phyloP scores from a whole-genome alignment of 1,140 invertebrate genomes.

The Zaprionus taronus region DNA sequence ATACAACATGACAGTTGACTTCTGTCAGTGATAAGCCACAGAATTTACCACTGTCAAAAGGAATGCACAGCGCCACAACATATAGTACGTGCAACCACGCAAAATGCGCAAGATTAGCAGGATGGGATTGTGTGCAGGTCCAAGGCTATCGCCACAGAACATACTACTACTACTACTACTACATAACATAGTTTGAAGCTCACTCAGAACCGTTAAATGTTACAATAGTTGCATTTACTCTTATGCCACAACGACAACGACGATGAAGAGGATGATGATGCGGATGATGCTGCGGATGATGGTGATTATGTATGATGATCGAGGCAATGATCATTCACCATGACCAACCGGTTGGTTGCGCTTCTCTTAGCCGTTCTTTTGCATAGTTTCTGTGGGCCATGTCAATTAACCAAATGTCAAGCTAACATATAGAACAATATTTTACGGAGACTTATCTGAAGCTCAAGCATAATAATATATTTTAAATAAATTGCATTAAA shows the following conservation, averaged over 20 bases:
- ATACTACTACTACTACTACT: neutral
- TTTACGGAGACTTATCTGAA: neutral
- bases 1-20: slow-evolving; percentile 82
- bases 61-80: slow-evolving; percentile 10
- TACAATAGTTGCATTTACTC: slow-evolving; percentile 80
- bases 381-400: slow-evolving; percentile 33
- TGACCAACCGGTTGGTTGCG: slow-evolving; percentile 51
- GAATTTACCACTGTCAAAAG: slow-evolving; percentile 62
- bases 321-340: slow-evolving; percentile 11
- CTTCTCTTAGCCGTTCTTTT: slow-evolving; percentile 3
- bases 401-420: slow-evolving; percentile 64
- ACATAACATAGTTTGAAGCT: slow-evolving; percentile 6
- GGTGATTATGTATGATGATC: slow-evolving; percentile 50
- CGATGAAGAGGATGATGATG: slow-evolving; percentile 29
- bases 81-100: slow-evolving; percentile 22
- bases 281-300: slow-evolving; percentile 20
- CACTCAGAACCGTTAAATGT: slow-evolving; percentile 70
- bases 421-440: slow-evolving; percentile 5
- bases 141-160: slow-evolving; percentile 27
- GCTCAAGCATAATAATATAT: neutral
- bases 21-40: slow-evolving; percentile 75
- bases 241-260: slow-evolving; percentile 49
- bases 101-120: slow-evolving; percentile 32
- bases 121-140: slow-evolving; percentile 21
- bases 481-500: neutral